Evolutionary conservation across 2,113 vertebrate species (phyloP).

Genomic region (Chloebia gouldiae): DNA sequence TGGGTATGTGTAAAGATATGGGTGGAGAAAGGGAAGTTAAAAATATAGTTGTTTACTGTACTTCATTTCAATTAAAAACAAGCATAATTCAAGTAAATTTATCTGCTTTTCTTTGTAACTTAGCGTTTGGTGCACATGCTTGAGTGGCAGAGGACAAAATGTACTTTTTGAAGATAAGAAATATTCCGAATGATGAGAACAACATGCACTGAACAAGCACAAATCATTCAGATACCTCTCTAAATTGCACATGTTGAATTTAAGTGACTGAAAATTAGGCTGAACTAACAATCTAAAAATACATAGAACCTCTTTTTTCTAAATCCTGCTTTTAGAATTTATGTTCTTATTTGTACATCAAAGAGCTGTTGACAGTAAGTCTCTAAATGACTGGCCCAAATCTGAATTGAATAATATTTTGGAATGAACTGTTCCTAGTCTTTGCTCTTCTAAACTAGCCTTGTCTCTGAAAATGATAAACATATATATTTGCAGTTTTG

Average conservation of each 20-base stretch:
- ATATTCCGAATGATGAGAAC: conserved; percentile 63
- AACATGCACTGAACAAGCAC: conserved; percentile 51
- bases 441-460: neutral
- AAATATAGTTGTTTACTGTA: neutral
- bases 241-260: neutral
- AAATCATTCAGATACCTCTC: conserved; percentile 18
- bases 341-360: neutral
- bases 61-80: conserved; percentile 26
- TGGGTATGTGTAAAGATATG: neutral
- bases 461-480: neutral
- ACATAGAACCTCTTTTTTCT: neutral
- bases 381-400: neutral
- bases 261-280: neutral
- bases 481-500: neutral
- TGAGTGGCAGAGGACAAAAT: conserved; percentile 67
- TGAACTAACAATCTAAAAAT: neutral
- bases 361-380: neutral
- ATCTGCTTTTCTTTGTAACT: conserved; percentile 48
- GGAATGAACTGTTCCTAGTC: neutral
- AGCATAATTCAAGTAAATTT: conserved; percentile 29
- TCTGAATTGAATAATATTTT: neutral
- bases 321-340: neutral
- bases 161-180: conserved; percentile 70
- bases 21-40: neutral
- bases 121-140: conserved; percentile 35